phyloP scores from a whole-genome alignment of 1,140 invertebrate species.

The Oscheius sp. region DNA sequence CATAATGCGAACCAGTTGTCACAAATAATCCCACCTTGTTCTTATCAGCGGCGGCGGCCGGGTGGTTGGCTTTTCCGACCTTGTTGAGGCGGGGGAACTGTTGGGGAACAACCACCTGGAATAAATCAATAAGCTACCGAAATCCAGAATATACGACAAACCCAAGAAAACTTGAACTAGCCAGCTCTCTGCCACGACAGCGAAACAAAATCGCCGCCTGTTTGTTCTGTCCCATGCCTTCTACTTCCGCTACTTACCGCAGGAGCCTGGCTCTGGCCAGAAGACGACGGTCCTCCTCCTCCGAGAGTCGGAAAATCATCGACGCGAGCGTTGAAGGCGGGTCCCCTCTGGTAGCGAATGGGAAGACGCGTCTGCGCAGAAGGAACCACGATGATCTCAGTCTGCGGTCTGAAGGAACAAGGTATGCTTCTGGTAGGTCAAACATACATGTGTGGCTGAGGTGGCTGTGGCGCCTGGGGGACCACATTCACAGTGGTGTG shows the following conservation, averaged over 20 bases:
- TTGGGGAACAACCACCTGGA: neutral
- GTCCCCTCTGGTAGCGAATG: too few relatives aligned
- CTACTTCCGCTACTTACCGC: neutral
- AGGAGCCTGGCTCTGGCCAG: neutral
- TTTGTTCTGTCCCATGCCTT: too few relatives aligned
- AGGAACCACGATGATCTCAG: conserved; percentile 35
- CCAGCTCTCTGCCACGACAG: too few relatives aligned
- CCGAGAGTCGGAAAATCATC: conserved; percentile 13
- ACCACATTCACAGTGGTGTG: too few relatives aligned
- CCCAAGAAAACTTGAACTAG: too few relatives aligned
- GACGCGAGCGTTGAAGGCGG: too few relatives aligned
- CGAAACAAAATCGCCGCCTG: too few relatives aligned
- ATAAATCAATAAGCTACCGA: neutral
- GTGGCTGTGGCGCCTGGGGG: conserved; percentile 3
- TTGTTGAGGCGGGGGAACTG: conserved; percentile 21
- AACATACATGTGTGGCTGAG: too few relatives aligned
- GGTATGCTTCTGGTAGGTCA: too few relatives aligned
- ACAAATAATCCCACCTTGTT: neutral
- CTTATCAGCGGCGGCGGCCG: neutral
- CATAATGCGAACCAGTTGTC: neutral
- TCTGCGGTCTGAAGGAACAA: neutral
- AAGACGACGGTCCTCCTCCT: neutral
- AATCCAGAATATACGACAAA: neutral
- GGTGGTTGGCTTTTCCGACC: neutral
- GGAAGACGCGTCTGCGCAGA: conserved; percentile 38